phyloP scores from a whole-genome alignment of 2,888 invertebrate species.

The Dusona sp. region DNA sequence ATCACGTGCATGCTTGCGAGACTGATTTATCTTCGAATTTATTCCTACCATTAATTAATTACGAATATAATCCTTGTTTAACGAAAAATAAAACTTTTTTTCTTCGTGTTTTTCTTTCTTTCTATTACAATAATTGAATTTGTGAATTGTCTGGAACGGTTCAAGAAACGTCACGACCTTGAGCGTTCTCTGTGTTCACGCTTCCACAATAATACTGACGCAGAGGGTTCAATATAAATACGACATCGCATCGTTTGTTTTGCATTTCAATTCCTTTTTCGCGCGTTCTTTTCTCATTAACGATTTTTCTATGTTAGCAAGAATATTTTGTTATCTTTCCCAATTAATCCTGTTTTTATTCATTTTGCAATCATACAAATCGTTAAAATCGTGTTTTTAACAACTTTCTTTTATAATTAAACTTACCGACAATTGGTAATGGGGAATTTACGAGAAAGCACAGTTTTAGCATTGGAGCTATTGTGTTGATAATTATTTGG shows the following conservation, averaged over 20 bases:
- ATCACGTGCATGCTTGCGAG: slow-evolving; percentile 53
- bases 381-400: not conserved
- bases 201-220: not conserved
- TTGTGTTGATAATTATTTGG: not conserved
- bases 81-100: not conserved
- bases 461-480: not conserved
- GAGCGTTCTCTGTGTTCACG: not conserved
- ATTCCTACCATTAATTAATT: slow-evolving; percentile 14
- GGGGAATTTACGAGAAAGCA: not conserved
- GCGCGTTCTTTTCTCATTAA: not conserved
- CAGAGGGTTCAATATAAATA: not conserved
- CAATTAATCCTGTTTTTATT: not conserved
- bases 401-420: not conserved
- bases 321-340: not conserved
- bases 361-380: not conserved
- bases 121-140: not conserved
- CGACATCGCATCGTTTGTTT: not conserved
- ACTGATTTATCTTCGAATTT: slow-evolving; percentile 41
- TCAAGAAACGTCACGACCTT: not conserved
- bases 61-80: not conserved
- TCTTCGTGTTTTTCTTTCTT: not conserved
- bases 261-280: not conserved
- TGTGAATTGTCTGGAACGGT: not conserved
- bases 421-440: not conserved
- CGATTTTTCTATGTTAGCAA: not conserved